These are phyloP conservation scores for Chaetodon auriga DNA, from an alignment of 2,113 vertebrate species.

Conservation along the genomic window DNA sequence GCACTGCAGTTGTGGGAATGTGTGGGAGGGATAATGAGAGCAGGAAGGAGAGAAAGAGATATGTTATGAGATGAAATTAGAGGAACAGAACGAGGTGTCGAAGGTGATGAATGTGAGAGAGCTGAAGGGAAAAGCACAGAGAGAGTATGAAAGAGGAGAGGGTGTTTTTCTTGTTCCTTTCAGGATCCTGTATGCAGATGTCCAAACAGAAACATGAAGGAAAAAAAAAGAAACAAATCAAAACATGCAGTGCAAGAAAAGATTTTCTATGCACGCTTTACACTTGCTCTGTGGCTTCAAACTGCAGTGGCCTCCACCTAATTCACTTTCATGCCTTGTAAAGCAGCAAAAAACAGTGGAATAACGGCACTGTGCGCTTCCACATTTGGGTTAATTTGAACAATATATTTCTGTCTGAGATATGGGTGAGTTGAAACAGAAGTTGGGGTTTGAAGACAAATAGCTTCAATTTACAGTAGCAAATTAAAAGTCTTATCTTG, in stretches of 20 bases:
- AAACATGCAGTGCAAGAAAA: constrained; percentile 28
- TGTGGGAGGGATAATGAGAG: constrained; percentile 60
- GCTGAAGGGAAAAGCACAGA: not conserved
- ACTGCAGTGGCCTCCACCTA: constrained; percentile 32
- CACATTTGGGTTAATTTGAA: constrained; percentile 68
- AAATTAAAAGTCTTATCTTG: constrained; percentile 82
- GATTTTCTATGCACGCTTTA: constrained; percentile 7
- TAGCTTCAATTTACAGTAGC: constrained; percentile 82
- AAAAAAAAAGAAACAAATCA: constrained; percentile 12
- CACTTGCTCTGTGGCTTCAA: constrained; percentile 48
- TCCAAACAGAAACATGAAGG: not conserved
- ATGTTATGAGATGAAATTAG: constrained; percentile 62
- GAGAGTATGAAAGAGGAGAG: not conserved
- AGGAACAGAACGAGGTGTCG: constrained; percentile 46
- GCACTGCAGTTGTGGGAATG: constrained; percentile 60
- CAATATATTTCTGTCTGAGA: constrained; percentile 76
- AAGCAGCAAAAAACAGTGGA: constrained; percentile 36
- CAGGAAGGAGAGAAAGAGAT: constrained; percentile 11
- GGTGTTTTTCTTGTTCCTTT: constrained; percentile 5
- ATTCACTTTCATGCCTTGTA: constrained; percentile 68
- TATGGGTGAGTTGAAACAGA: constrained; percentile 75
- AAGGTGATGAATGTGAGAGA: constrained; percentile 41
- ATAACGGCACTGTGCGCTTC: constrained; percentile 15
- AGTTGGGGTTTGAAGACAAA: constrained; percentile 81
- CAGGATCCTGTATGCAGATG: not conserved